Evolutionary conservation across 2,888 invertebrate species (phyloP).

Genomic region (Adelphocoris suturalis): DNA sequence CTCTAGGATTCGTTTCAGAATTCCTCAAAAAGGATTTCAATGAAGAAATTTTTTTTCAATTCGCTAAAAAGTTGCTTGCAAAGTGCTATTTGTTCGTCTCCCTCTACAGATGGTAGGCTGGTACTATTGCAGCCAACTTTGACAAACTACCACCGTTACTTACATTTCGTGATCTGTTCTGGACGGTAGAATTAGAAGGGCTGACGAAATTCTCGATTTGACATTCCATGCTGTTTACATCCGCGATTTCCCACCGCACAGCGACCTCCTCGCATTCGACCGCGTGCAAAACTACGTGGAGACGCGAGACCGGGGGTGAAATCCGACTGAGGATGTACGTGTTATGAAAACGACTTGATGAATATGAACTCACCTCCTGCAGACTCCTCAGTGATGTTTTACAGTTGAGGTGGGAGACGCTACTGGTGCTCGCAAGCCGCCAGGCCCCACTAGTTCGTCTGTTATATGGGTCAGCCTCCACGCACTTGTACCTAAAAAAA

Average conservation of each 20-base stretch:
- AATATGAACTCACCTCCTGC: slow-evolving; percentile 50
- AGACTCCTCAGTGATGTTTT: slow-evolving; percentile 54
- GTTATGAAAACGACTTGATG: not conserved
- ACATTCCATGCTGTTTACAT: not conserved
- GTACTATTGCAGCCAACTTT: too few species aligned
- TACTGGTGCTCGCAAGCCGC: slow-evolving; percentile 56
- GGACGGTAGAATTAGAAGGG: not conserved
- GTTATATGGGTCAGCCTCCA: slow-evolving; percentile 60
- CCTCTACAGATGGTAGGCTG: too few species aligned
- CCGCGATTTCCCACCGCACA: too few species aligned
- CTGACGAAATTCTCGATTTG: not conserved
- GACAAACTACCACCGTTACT: too few species aligned
- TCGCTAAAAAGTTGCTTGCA: too few species aligned
- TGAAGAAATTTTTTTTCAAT: too few species aligned
- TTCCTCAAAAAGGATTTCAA: too few species aligned
- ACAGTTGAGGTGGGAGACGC: slow-evolving; percentile 64
- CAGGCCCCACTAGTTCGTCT: slow-evolving; percentile 51
- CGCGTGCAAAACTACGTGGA: too few species aligned
- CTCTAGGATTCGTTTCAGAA: too few species aligned
- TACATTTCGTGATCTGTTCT: not conserved
- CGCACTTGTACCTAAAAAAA: slow-evolving; percentile 19
- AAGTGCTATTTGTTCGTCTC: too few species aligned
- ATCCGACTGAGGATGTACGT: not conserved
- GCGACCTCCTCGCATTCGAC: too few species aligned
- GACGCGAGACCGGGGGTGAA: not conserved